phyloP scores from a whole-genome alignment of 2,113 vertebrate genomes.

The Cyprinodon brontotheroides region DNA sequence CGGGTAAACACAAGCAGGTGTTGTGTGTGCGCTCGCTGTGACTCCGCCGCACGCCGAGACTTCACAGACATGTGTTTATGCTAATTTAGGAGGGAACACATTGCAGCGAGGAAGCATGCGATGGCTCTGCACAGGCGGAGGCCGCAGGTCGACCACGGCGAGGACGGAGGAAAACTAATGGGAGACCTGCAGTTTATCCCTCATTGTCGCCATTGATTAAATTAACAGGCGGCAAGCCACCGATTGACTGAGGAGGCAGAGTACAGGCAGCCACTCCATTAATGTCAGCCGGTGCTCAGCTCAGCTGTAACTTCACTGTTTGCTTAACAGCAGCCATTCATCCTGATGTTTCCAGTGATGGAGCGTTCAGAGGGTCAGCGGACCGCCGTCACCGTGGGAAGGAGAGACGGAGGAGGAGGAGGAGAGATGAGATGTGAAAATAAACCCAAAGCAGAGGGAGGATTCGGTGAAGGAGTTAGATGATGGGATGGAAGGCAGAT shows the following conservation, averaged over 20 bases:
- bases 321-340: slow-evolving; percentile 35
- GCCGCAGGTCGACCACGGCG: slow-evolving; percentile 22
- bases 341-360: slow-evolving; percentile 55
- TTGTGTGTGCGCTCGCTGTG: slow-evolving; percentile 45
- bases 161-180: background rate
- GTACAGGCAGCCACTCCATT: slow-evolving; percentile 21
- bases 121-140: slow-evolving; percentile 5
- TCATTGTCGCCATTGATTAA: slow-evolving; percentile 30
- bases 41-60: slow-evolving; percentile 34
- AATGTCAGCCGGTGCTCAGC: slow-evolving; percentile 27
- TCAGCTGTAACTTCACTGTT: slow-evolving; percentile 23
- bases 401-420: slow-evolving; percentile 12
- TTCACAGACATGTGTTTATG: slow-evolving; percentile 47
- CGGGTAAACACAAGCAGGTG: slow-evolving; percentile 58
- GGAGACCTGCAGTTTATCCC: slow-evolving; percentile 2
- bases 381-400: slow-evolving; percentile 16
- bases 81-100: slow-evolving; percentile 57
- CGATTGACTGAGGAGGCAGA: background rate
- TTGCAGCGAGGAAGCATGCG: slow-evolving; percentile 34
- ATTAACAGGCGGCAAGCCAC: slow-evolving; percentile 45
- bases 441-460: slow-evolving; percentile 23
- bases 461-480: slow-evolving; percentile 20
- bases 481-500: slow-evolving; percentile 2
- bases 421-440: slow-evolving; percentile 37
- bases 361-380: slow-evolving; percentile 5